A percentile compares a stretch with the other conserved stretches of the same genome.
Conservation (phyloP, 2,888 invertebrate genomes). For the Drosophila algonquin region DNA sequence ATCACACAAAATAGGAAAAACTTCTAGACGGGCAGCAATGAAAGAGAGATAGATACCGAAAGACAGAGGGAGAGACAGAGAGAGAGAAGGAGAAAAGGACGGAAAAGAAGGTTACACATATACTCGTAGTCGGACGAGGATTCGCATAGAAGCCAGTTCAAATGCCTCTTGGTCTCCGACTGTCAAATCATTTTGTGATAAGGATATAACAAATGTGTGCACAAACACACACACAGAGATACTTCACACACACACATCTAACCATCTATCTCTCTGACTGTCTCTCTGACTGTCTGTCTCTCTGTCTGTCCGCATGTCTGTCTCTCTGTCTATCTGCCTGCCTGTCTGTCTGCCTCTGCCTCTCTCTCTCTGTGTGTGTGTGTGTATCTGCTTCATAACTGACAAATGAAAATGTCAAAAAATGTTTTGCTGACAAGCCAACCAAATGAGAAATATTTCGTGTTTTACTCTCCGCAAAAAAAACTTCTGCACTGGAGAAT, state of each 20-base stretch:
- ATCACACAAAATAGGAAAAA: conserved; percentile 39
- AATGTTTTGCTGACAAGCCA: conserved; percentile 60
- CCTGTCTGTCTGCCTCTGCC: neutral
- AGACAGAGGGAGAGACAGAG: neutral
- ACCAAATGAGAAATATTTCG: conserved; percentile 64
- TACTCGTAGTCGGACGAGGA: neutral
- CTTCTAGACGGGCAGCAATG: conserved; percentile 12
- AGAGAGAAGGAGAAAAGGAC: too few relatives aligned
- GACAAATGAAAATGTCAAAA: conserved; percentile 76
- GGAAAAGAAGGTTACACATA: conserved; percentile 2
- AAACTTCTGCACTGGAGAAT: conserved; percentile 19
- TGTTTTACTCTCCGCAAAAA: conserved; percentile 2
- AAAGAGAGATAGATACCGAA: conserved; percentile 12
- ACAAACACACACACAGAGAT: conserved; percentile 16
- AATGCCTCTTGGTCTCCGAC: conserved; percentile 63
- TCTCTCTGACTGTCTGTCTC: neutral
- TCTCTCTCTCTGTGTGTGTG: neutral
- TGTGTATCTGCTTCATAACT: conserved; percentile 61
- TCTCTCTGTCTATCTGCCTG: neutral
- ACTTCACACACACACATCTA: conserved; percentile 41
- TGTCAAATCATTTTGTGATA: conserved; percentile 74
- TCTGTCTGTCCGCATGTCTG: neutral
- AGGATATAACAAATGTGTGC: conserved; percentile 60
- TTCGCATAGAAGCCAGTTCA: conserved; percentile 40
- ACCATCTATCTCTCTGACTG: neutral